Evolutionary conservation across 2,888 invertebrate species (phyloP).

Genomic region (Sialis lutaria): DNA sequence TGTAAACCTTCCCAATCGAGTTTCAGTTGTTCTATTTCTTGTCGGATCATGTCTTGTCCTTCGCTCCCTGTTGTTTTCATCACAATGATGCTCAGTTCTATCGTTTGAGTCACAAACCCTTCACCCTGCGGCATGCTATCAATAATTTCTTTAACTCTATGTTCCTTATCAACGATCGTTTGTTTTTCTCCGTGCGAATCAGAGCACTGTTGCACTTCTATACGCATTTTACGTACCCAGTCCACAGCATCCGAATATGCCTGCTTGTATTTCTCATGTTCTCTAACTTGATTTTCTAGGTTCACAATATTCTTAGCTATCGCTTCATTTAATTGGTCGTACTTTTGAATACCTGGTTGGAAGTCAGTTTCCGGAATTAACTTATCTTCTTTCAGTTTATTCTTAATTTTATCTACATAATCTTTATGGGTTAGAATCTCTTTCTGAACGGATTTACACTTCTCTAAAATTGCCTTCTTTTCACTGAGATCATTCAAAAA

Average conservation of each 20-base stretch:
- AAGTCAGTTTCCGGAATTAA: constrained; percentile 50
- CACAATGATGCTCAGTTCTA: constrained; percentile 56
- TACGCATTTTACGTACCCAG: constrained; percentile 63
- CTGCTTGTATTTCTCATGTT: constrained; percentile 76
- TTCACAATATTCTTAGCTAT: constrained; percentile 50
- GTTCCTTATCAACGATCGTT: constrained; percentile 55
- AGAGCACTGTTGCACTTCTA: constrained; percentile 69
- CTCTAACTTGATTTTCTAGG: constrained; percentile 66
- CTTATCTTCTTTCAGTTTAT: constrained; percentile 51
- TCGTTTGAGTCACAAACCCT: constrained; percentile 50
- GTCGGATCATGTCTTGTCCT: constrained; percentile 64
- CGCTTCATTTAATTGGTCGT: constrained; percentile 46
- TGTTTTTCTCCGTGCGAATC: constrained; percentile 80
- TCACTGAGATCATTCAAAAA: constrained; percentile 75
- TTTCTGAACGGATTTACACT: constrained; percentile 63
- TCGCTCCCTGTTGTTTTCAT: constrained; percentile 62
- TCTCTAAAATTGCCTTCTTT: constrained; percentile 77
- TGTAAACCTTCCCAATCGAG: constrained; percentile 70
- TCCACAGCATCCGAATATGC: constrained; percentile 68
- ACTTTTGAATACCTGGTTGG: constrained; percentile 50
- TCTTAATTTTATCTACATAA: constrained; percentile 56
- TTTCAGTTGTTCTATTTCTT: constrained; percentile 65
- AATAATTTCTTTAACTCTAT: constrained; percentile 51
- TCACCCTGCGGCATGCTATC: constrained; percentile 54
- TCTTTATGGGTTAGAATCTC: constrained; percentile 70